Evolutionary conservation across 2,888 invertebrate species (phyloP).

Genomic region (Exocentrus adspersus): DNA sequence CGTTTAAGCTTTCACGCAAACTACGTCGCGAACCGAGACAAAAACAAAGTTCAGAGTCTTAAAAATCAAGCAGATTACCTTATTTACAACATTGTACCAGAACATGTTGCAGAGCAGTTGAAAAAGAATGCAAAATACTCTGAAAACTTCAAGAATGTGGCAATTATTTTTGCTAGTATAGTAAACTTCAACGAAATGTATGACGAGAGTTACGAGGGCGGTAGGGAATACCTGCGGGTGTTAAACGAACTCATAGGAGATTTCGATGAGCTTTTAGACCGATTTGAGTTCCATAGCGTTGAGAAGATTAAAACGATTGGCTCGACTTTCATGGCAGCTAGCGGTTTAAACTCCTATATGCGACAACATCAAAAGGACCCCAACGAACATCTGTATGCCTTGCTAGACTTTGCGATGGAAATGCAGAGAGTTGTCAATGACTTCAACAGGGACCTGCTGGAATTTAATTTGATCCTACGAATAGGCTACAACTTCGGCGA

Average conservation of each 20-base stretch:
- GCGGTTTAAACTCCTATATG: slow-evolving; percentile 87
- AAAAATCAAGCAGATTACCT: slow-evolving; percentile 97
- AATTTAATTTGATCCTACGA: slow-evolving; percentile 86
- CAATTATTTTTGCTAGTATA: slow-evolving; percentile 95
- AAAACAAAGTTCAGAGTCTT: slow-evolving; percentile 88
- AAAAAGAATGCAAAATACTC: slow-evolving; percentile 95
- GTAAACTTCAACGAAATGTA: slow-evolving; percentile 98
- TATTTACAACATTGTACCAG: slow-evolving; percentile 95
- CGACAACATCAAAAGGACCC: slow-evolving; percentile 75
- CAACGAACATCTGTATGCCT: slow-evolving; percentile 82
- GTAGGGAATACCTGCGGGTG: slow-evolving; percentile 93
- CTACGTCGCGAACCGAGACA: slow-evolving; percentile 88
- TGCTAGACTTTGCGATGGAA: slow-evolving; percentile 93
- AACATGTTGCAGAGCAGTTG: slow-evolving; percentile 92
- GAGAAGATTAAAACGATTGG: slow-evolving; percentile 99
- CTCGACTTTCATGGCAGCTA: slow-evolving; percentile 97
- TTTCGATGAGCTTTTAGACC: slow-evolving; percentile 91
- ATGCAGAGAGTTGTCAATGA: slow-evolving; percentile 88
- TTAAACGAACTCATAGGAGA: slow-evolving; percentile 96
- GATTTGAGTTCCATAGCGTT: slow-evolving; percentile 83
- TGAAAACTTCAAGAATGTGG: slow-evolving; percentile 91
- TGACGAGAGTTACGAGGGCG: slow-evolving; percentile 95
- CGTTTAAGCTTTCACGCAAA: slow-evolving; percentile 93
- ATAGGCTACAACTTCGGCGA: slow-evolving; percentile 95
- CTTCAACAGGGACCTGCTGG: slow-evolving; percentile 90